phyloP scores from a whole-genome alignment of 2,797 vertebrate species.

The Microctenopoma lineatum region DNA sequence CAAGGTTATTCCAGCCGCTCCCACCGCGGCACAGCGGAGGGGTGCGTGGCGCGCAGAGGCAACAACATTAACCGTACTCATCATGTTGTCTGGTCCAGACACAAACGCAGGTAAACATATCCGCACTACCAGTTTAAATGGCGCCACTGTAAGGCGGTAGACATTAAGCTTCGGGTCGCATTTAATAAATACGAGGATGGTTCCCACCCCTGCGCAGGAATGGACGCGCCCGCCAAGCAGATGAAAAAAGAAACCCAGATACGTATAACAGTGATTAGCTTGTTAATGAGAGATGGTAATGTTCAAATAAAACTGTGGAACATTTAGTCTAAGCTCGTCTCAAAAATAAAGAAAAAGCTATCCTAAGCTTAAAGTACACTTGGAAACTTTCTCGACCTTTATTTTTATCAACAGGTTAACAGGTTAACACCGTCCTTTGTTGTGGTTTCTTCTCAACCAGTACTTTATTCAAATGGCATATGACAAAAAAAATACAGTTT shows the following conservation, averaged over 20 bases:
- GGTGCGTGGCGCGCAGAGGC: conserved; percentile 14
- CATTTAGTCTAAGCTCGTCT: neutral
- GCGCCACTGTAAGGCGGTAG: rapidly evolving
- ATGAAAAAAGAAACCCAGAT: conserved; percentile 56
- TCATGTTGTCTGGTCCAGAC: rapidly evolving
- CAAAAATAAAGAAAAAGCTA: neutral
- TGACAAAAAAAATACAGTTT: too few relatives aligned
- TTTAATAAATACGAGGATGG: neutral
- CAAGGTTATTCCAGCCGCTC: conserved; percentile 78
- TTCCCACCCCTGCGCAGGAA: conserved; percentile 41
- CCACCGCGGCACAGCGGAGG: conserved; percentile 61
- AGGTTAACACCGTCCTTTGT: neutral
- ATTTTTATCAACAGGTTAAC: conserved; percentile 47
- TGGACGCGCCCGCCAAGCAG: conserved; percentile 62
- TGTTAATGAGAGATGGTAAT: conserved; percentile 23
- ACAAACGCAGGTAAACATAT: rapidly evolving
- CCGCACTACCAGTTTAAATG: rapidly evolving
- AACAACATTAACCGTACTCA: neutral
- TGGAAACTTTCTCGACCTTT: neutral
- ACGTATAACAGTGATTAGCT: conserved; percentile 63
- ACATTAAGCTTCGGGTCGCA: neutral
- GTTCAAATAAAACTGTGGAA: neutral
- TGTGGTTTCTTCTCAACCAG: neutral
- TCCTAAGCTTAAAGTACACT: too few relatives aligned
- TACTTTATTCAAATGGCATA: neutral